Evolutionary conservation across 2,888 invertebrate species (phyloP).

Genomic region (Macropis europaea): DNA sequence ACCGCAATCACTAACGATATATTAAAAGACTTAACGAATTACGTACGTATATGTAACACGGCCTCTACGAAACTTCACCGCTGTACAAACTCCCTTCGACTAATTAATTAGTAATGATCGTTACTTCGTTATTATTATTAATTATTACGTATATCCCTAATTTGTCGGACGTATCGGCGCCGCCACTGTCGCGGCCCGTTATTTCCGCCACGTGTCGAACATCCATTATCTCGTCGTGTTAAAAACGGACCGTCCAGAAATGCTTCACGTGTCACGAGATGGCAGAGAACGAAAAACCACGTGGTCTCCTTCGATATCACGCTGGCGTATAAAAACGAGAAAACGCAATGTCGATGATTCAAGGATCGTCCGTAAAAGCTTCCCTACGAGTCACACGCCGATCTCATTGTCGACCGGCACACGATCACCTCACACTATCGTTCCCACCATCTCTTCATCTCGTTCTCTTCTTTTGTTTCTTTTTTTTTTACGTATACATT

Average conservation of each 20-base stretch:
- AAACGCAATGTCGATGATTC: too few relatives aligned
- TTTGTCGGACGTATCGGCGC: conserved; percentile 76
- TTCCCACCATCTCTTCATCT: conserved; percentile 56
- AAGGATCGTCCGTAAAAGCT: too few relatives aligned
- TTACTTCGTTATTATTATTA: conserved; percentile 50
- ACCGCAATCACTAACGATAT: conserved; percentile 50
- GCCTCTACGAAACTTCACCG: conserved; percentile 56
- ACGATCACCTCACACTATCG: too few relatives aligned
- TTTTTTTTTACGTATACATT: conserved; percentile 74
- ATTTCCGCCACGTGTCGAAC: conserved; percentile 59
- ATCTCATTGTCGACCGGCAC: too few relatives aligned
- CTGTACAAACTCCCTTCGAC: conserved; percentile 70
- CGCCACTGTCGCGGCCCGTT: conserved; percentile 67
- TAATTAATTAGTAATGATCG: conserved; percentile 63
- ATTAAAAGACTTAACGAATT: conserved; percentile 58
- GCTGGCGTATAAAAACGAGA: too few relatives aligned
- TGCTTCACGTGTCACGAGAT: too few relatives aligned
- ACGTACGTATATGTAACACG: conserved; percentile 65
- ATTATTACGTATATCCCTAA: conserved; percentile 71
- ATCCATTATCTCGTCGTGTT: conserved; percentile 32
- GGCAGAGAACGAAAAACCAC: too few relatives aligned
- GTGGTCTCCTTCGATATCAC: too few relatives aligned
- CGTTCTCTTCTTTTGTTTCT: conserved; percentile 57
- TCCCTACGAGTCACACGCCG: too few relatives aligned
- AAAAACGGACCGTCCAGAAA: conserved; percentile 10